Base-by-base conservation (phyloP, 2,888 invertebrate species). In the Cephus rjabovi region DNA sequence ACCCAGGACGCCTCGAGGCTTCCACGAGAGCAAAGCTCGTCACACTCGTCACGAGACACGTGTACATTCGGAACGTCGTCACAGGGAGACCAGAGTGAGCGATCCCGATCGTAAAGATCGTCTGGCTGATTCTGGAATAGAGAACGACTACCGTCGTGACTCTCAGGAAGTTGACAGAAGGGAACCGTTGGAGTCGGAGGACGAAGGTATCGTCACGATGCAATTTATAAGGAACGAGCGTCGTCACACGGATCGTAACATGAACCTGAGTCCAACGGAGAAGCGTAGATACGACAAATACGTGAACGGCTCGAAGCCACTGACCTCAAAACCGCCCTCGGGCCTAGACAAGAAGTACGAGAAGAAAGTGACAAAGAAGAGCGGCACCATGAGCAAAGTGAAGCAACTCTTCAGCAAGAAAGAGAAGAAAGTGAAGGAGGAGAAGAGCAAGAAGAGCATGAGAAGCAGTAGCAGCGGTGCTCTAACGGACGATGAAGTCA, bases 361-460 rank as follows among this genome's bases (percentile, higher is more conserved):
- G 83, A 91, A 91, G 79, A 91, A 91, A 78, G 88, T 86, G 4
- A 83, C 87, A 6, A 91, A 90, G 82, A 91, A 90, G 83, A 89
- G 89, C 78, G 90, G 90, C 34, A 91, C 90, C 37, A 90, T 90
- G 90, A 90, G 89, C 85, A 91, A 95, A 94, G 93, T 95, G 84
- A 96, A 96, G 89, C 95, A 96, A 91, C 93, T 96, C 86, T 96
- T 96, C 92, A 95, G 94, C 78, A 95, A 95, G 93, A 95, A 95
- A 92, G 94, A 94, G 92, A 94, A 93, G 89, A 94, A 94, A 92
- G 94, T 94, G 91, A 94, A 94, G 90, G 94, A 94, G 84, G 89
- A 88, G 86, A 87, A 87, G 80, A 86, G 83, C 75, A 81, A 80
- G 80, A 87, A 89, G 76, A 82, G 81, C 80, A 81, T 79, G 76